Conservation (phyloP, 2,797 vertebrate species). For the Cossypha niveicapilla region DNA sequence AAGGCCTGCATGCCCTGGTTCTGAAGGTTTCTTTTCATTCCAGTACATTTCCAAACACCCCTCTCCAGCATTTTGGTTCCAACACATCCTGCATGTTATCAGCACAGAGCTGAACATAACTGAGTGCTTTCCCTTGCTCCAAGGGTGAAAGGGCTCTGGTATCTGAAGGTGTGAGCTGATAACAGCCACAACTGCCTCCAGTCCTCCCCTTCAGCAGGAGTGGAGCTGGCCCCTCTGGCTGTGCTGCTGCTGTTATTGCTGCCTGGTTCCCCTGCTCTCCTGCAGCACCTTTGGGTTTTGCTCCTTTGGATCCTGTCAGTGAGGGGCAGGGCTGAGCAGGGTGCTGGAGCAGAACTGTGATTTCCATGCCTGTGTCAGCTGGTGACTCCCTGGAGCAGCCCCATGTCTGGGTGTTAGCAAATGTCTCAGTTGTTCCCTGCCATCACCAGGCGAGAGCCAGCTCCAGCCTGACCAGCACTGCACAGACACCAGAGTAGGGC, state of each 20-base stretch:
- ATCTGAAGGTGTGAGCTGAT: not conserved
- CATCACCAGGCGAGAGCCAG: not conserved
- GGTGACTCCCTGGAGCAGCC: not conserved
- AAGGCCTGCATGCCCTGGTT: not conserved
- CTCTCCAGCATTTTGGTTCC: not conserved
- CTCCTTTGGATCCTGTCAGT: not conserved
- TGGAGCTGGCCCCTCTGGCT: not conserved
- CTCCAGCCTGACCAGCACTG: not conserved
- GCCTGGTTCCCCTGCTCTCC: not conserved
- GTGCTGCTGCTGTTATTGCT: not conserved
- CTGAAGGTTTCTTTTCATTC: not conserved
- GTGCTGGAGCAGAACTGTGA: not conserved
- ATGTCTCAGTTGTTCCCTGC: not conserved
- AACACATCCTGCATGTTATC: not conserved
- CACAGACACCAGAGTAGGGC: not conserved
- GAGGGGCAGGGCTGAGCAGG: not conserved
- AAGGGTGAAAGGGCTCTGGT: not conserved
- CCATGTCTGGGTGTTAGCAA: not conserved
- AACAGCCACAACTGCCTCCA: not conserved
- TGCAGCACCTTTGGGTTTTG: not conserved
- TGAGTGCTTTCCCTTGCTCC: not conserved
- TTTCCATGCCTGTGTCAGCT: not conserved
- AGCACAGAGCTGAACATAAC: not conserved
- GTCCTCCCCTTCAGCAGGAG: fast-evolving
- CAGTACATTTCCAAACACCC: not conserved